A percentile compares a stretch with the other conserved stretches of the same genome.
phyloP scores from a whole-genome alignment of 2,113 vertebrate genomes.

The Perca schrenkii region DNA sequence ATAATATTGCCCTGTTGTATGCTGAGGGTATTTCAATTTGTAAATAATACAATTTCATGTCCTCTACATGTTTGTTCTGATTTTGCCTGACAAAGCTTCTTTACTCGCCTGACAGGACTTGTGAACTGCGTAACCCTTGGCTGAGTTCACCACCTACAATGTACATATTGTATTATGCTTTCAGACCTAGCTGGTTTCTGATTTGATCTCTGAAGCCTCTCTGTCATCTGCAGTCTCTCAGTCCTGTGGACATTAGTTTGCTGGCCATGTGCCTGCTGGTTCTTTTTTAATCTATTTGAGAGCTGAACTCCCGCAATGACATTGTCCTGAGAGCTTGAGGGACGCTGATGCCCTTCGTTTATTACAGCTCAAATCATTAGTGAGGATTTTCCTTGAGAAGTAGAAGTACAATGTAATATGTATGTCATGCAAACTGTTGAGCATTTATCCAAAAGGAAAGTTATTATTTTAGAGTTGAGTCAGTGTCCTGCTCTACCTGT shows the following conservation, averaged over 20 bases:
- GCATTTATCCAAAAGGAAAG: constrained; percentile 4
- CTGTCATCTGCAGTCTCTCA: constrained; percentile 33
- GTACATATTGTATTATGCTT: constrained; percentile 28
- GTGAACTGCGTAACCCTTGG: constrained; percentile 38
- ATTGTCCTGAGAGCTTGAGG: constrained; percentile 46
- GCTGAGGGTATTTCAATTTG: not conserved
- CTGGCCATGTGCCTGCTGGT: constrained; percentile 43
- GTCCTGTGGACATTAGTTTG: constrained; percentile 44
- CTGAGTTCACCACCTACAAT: constrained; percentile 19
- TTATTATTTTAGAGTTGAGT: constrained; percentile 14
- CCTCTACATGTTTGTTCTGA: not conserved
- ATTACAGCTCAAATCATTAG: constrained; percentile 29
- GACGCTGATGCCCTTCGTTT: constrained; percentile 37
- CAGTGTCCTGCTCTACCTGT: constrained; percentile 21
- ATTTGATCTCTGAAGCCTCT: constrained; percentile 48
- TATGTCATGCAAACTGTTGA: not conserved
- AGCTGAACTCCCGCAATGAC: constrained; percentile 55
- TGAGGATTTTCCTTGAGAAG: constrained; percentile 27
- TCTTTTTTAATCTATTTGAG: constrained; percentile 66
- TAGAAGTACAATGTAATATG: constrained; percentile 1
- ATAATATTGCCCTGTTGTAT: not conserved
- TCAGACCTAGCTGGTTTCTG: constrained; percentile 36
- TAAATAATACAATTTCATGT: not conserved
- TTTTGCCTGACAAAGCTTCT: constrained; percentile 14
- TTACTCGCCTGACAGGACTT: constrained; percentile 39